Evolutionary conservation across 2,797 vertebrate species (phyloP), one percentile per base, ranked within the genome.

Genomic region (Momotus momota): DNA sequence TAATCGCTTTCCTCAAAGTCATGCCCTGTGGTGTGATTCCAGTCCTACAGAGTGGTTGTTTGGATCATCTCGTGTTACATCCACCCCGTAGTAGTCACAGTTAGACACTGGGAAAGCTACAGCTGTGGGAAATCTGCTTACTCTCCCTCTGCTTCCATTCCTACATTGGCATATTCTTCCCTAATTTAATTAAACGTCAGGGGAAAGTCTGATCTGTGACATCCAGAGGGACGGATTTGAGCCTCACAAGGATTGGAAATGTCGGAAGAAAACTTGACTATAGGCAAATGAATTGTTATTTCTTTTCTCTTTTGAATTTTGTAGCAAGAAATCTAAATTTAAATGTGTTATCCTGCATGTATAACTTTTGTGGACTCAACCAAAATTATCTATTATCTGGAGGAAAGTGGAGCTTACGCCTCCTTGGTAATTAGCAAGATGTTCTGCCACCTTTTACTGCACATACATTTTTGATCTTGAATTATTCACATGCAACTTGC

Each of bases 371-470:
- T 91, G 72, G 40, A 66, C 55, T 91, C 61, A 83, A 91, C 22
- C 15, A 67, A 75, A 90, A 94, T 45, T 87, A 54, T 92, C 35
- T 94, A 55, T 91, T 94, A 26, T 88, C 75, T 58, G 65, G 81
- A 81, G 67, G 67, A 97, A 96, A 95, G 35, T 75, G 48, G 41
- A 93, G 92, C 29, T 78, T 85, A 7, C 43, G 51, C 48, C 74
- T 95, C 8, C 35, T 61, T 54, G 78, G 43, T 65, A 91, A 43
- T 81, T 95, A 95, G 29, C 27, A 86, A 65, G 58, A 51, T n/a
- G 4, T 78, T 94, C 51, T 61, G 18, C 60, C 26, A 54, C 33
- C 20, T 90, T 85, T 69, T 94, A 72, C 41, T 81, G 61, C 10
- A n/a, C 14, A 31, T 40, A 67, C 4, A 4, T 70, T 83, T 93